These are phyloP conservation scores for Dromaius novaehollandiae DNA, from an alignment of 2,113 vertebrate species.

Conservation along the genomic window DNA sequence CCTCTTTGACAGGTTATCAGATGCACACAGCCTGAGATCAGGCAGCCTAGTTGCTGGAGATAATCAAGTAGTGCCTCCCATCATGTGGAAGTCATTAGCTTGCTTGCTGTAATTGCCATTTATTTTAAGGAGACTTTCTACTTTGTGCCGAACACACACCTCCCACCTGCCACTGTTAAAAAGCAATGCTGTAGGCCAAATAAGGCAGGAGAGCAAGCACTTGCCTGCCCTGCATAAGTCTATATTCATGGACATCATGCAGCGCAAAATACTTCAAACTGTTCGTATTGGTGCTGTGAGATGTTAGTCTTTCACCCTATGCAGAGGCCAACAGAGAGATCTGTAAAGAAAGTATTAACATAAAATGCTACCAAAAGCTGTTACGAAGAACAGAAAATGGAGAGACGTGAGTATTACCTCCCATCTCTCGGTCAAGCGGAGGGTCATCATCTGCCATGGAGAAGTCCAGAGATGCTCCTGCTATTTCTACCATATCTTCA, in stretches of 20 bases:
- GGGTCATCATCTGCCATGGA: slow-evolving; percentile 85
- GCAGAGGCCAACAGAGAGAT: neutral
- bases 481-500: slow-evolving; percentile 94
- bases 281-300: neutral
- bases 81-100: neutral
- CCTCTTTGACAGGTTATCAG: neutral
- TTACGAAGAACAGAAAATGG: accelerated
- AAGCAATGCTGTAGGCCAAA: neutral
- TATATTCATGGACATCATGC: too few species aligned
- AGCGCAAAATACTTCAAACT: neutral
- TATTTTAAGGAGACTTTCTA: neutral
- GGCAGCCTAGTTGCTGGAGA: neutral
- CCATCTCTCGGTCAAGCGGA: slow-evolving; percentile 80
- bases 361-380: neutral
- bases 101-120: neutral
- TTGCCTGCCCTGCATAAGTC: neutral
- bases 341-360: neutral
- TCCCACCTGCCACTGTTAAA: neutral
- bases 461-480: slow-evolving; percentile 86
- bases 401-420: slow-evolving; percentile 70
- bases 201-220: accelerated
- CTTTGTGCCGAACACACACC: neutral
- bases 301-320: accelerated
- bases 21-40: neutral
- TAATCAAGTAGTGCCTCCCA: neutral